Evolutionary conservation across 2,113 vertebrate genomes (phyloP), one percentile per base, ranked within the genome.

Genomic region (Pseudorectes ferrugineus): DNA sequence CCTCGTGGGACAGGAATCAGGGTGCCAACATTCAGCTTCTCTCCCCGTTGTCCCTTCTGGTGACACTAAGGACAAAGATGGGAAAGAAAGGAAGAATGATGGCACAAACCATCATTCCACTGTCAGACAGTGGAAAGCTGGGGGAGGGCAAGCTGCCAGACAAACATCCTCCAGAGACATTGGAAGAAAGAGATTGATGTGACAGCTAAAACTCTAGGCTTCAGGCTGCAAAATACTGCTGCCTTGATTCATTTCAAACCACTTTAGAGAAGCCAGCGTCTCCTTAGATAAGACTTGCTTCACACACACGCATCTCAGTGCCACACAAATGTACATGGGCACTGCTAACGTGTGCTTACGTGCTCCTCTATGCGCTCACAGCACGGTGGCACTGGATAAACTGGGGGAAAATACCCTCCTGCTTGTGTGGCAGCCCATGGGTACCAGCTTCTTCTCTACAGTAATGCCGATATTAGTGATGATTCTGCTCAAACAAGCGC

Each of bases 331-430:
- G 6, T 28, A 10, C n/a, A 42, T 12, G 23, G 46, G 7, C 26
- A 24, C 22, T 57, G 38, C 25, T 45, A 54, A 12, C 14, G 14
- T 1, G 4, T 62, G 38, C 1, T 0, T 26, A 24, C 5, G 1
- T 43, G 16, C 5, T 72, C n/a, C 4, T 13, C 8, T 17, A 0
- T 14, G 20, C 18, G 33, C 12, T 57, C 46, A 23, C 12, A 86
- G 54, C 55, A 88, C 40, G 6, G 12, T 5, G 19, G 43, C 24
- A 16, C 52, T n/a, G 2, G 3, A 12, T 12, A 54, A 79, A 52
- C 24, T n/a, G 35, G 15, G 33, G 43, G 1, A 10, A 85, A 79
- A 68, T 4, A 29, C 18, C 23, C 14, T 26, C 40, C 29, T 49
- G 16, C 12, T 43, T 71, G 12, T 54, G 17, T 25, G 55, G 10